Percentiles rank a stretch among this genome's conserved stretches.
Evolutionary conservation across 2,797 vertebrate species (phyloP).

Genomic region (Xyrichtys novacula): DNA sequence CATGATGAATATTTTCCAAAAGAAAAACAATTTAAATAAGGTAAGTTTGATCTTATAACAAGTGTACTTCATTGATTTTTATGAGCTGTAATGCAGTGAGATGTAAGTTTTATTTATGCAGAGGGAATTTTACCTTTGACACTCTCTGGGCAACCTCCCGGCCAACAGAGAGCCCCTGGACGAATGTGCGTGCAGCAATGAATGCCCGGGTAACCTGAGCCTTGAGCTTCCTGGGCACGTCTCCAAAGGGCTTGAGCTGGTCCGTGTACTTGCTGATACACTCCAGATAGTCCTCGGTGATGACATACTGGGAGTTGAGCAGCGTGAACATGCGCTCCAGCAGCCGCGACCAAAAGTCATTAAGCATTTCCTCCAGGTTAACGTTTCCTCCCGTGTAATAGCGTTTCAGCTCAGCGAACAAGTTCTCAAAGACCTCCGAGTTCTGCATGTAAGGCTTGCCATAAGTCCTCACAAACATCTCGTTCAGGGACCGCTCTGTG

Average conservation of each 20-base stretch:
- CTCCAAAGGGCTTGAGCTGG: slow-evolving; percentile 97
- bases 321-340: slow-evolving; percentile 99
- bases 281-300: slow-evolving; percentile 97
- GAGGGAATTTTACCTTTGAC: slow-evolving; percentile 90
- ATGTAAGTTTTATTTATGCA: slow-evolving; percentile 8
- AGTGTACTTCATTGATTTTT: slow-evolving; percentile 8
- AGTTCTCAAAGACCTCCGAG: slow-evolving; percentile 95
- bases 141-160: slow-evolving; percentile 96
- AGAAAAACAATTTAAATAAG: slow-evolving; percentile 5
- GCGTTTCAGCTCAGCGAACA: slow-evolving; percentile 94
- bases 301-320: slow-evolving; percentile 96
- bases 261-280: slow-evolving; percentile 98
- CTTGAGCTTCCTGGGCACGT: slow-evolving; percentile 96
- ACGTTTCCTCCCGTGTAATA: slow-evolving; percentile 97
- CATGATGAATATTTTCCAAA: slow-evolving; percentile 6
- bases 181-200: slow-evolving; percentile 95
- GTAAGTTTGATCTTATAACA: slow-evolving; percentile 2
- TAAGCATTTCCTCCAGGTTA: slow-evolving; percentile 97
- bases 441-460: slow-evolving; percentile 98
- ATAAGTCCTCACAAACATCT: slow-evolving; percentile 96
- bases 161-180: slow-evolving; percentile 96
- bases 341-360: slow-evolving; percentile 97
- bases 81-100: slow-evolving; percentile 3
- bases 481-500: slow-evolving; percentile 92
- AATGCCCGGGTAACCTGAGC: slow-evolving; percentile 96